These are phyloP conservation scores for Heliocidaris erythrogramma DNA, from an alignment of 35 echinoderm and acorn worm genomes.

Conservation along the genomic window DNA sequence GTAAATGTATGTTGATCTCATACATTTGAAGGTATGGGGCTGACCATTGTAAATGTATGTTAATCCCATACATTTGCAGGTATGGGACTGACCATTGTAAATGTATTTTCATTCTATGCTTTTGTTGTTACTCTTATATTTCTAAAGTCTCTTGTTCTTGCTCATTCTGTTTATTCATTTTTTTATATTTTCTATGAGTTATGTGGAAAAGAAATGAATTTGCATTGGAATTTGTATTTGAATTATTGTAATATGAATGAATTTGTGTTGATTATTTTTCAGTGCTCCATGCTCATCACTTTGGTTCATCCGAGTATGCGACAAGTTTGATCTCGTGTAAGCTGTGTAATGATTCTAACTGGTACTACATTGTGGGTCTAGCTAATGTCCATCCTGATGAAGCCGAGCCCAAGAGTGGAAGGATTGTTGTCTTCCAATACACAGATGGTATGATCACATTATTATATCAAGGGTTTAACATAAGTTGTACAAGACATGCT, in stretches of 20 bases:
- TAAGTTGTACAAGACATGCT: too few relatives aligned
- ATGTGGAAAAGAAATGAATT: too few relatives aligned
- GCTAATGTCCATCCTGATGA: constrained; percentile 91
- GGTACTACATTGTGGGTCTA: constrained; percentile 86
- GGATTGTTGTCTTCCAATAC: constrained; percentile 90
- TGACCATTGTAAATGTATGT: neutral
- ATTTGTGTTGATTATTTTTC: neutral
- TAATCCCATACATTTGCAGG: constrained; percentile 98
- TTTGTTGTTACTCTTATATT: too few relatives aligned
- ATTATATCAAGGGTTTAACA: neutral
- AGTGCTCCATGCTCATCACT: constrained; percentile 95
- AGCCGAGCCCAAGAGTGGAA: constrained; percentile 89
- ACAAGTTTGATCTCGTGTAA: constrained; percentile 95
- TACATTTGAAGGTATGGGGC: constrained; percentile 92
- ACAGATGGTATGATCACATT: constrained; percentile 71
- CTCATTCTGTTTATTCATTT: too few relatives aligned
- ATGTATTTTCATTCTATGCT: neutral
- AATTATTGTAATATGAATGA: neutral
- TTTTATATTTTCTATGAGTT: too few relatives aligned
- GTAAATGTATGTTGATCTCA: constrained; percentile 50
- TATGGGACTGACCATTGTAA: constrained; percentile 25
- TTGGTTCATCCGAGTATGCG: constrained; percentile 79
- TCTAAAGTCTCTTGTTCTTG: too few relatives aligned
- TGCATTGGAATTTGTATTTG: too few relatives aligned
- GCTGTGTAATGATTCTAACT: constrained; percentile 83